Percentiles rank a stretch among this genome's conserved stretches.
Conservation (phyloP, 2,888 invertebrate species). For the Strigamia transsilvanica region DNA sequence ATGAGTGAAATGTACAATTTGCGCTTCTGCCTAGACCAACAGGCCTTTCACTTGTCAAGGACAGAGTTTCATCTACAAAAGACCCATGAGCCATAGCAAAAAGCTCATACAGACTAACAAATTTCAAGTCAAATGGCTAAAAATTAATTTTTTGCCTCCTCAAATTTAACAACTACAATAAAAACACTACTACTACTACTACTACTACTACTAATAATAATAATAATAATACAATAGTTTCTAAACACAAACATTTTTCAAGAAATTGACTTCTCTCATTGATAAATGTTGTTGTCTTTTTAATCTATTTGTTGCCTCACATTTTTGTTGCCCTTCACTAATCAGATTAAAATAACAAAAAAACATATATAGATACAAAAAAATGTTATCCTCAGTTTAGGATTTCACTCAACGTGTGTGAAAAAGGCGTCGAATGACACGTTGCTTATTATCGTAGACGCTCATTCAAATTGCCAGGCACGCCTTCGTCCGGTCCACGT, state of each 20-base stretch:
- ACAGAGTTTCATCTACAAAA: conserved; percentile 39
- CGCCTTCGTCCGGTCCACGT: conserved; percentile 36
- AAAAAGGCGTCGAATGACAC: conserved; percentile 35
- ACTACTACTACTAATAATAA: too few species aligned
- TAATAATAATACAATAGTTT: too few species aligned
- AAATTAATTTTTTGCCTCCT: background rate
- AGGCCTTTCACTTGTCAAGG: conserved; percentile 44
- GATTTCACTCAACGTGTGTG: conserved; percentile 17
- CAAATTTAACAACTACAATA: too few species aligned
- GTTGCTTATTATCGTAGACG: conserved; percentile 19
- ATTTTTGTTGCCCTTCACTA: background rate
- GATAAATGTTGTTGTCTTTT: background rate
- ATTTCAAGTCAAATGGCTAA: background rate
- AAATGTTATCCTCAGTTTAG: conserved; percentile 41
- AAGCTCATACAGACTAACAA: background rate
- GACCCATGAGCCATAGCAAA: conserved; percentile 2
- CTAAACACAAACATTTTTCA: too few species aligned
- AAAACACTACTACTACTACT: too few species aligned
- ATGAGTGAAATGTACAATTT: conserved; percentile 44
- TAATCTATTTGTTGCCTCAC: background rate
- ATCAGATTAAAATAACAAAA: background rate
- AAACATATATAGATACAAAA: background rate
- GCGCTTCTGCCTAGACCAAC: conserved; percentile 30
- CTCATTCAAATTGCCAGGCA: conserved; percentile 44
- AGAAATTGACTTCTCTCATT: too few species aligned